phyloP scores from a whole-genome alignment of 2,113 vertebrate genomes.

The Gopherus evgoodei region DNA sequence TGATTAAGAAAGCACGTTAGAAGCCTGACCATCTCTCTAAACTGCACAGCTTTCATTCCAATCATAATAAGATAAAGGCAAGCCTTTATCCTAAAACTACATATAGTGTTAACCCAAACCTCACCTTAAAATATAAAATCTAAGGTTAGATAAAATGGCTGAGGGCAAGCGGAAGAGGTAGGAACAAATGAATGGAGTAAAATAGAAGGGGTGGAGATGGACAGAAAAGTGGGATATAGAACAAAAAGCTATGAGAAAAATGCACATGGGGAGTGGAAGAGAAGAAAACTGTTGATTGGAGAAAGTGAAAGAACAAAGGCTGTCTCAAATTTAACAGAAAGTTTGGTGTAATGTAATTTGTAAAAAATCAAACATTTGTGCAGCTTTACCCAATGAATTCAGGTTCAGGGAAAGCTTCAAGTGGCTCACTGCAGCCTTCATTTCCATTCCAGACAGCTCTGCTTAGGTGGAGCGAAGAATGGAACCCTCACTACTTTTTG shows the following conservation, averaged over 20 bases:
- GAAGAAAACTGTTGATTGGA: neutral
- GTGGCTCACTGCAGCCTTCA: neutral
- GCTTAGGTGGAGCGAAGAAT: neutral
- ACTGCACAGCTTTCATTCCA: neutral
- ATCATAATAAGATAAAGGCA: neutral
- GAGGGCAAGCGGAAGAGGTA: neutral
- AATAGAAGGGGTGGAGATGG: neutral
- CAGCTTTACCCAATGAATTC: constrained; percentile 2
- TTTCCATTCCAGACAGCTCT: neutral
- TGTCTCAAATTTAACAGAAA: neutral
- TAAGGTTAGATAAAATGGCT: neutral
- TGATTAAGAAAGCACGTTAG: neutral
- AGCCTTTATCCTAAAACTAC: neutral
- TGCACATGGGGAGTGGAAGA: neutral
- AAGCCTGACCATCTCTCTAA: neutral
- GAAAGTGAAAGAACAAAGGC: neutral
- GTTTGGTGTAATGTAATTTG: neutral
- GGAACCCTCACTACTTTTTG: neutral
- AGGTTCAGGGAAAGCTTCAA: neutral
- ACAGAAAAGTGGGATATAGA: neutral
- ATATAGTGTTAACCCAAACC: neutral
- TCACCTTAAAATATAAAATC: neutral
- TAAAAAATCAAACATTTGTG: constrained; percentile 12
- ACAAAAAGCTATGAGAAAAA: neutral
- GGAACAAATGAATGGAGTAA: neutral